Base-by-base conservation (phyloP, 2,797 vertebrate species). In the Parauchenoglanis ngamensis region DNA sequence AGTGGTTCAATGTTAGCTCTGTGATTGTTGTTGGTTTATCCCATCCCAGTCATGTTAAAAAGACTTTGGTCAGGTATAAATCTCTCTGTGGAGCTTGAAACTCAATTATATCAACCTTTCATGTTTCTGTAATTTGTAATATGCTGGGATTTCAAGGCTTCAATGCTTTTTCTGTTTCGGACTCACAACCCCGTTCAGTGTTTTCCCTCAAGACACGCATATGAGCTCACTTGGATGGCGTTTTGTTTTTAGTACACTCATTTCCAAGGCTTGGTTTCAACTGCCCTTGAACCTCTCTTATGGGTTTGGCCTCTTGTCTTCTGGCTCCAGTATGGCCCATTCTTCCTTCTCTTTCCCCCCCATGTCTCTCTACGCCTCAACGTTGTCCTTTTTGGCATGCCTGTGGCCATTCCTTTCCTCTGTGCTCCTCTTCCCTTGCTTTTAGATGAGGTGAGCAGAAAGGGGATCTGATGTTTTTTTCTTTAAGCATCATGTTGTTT, bases 281-380 rank as follows among this genome's bases (percentile, higher is more conserved):
- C 89, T 88, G 82, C 84, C 73, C 72, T 89, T 88, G 87, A 90
- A 90, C 85, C 75, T 83, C 88, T 86, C 85, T 72, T 89, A 85
- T 87, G 72, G 86, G 79, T 85, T 90, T 85, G 75, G 61, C 23
- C 84, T 67, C 68, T 84, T 56, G 82, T 88, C 40, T 57, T 81
- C 76, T 84, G 75, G 65, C 83, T 59, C 35, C 54, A 68, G 23
- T 65, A 49, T 83, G 61, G 72, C 77, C 88, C 68, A 7, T 83
- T 52, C 63, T 28, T 83, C 59, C 65, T 40, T 31, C 57, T 21
- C 19, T 7, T 54, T 28, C 35, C 61, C 44, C 35, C 15, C 28
- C 25, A 21, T 67, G 17, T 77, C 44, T 67, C 8, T 83, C 84
- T 86, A 21, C 15, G 68, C 40, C 72, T 85, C 75, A 86, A 75